Evolutionary conservation across 2,888 invertebrate genomes (phyloP).

Genomic region (Mimachlamys varia): DNA sequence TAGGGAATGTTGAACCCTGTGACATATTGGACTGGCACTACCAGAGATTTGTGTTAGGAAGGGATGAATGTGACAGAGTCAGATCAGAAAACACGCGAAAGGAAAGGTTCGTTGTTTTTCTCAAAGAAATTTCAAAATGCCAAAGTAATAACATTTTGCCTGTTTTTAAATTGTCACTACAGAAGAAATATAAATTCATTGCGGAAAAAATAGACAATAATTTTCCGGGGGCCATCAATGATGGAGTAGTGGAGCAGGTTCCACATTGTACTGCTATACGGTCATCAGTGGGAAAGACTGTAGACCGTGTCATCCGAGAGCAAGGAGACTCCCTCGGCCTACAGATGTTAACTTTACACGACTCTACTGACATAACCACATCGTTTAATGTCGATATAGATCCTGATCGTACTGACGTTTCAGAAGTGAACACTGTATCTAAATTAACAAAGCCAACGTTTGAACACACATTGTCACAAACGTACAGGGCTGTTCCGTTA

Average conservation of each 20-base stretch:
- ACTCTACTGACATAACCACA: not conserved
- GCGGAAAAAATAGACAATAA: slow-evolving; percentile 40
- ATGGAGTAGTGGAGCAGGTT: not conserved
- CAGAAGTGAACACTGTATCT: too few relatives aligned
- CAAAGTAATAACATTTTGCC: not conserved
- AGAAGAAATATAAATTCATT: slow-evolving; percentile 58
- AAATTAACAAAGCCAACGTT: not conserved
- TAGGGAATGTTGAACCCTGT: slow-evolving; percentile 59
- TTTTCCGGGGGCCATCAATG: not conserved
- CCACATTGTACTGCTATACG: not conserved
- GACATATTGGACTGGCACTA: slow-evolving; percentile 57
- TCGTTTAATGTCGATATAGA: not conserved
- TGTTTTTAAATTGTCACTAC: slow-evolving; percentile 47
- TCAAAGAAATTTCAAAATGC: slow-evolving; percentile 45
- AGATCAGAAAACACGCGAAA: slow-evolving; percentile 49
- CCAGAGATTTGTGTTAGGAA: slow-evolving; percentile 55
- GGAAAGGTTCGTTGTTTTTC: slow-evolving; percentile 54
- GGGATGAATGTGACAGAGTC: slow-evolving; percentile 55
- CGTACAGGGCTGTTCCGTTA: too few relatives aligned
- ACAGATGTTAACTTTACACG: not conserved
- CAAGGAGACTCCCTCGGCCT: not conserved
- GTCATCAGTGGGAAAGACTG: not conserved
- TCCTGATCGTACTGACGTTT: not conserved
- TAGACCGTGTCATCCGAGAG: not conserved
- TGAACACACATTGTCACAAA: not conserved